Evolutionary conservation across 2,797 vertebrate species (phyloP).

Genomic region (Amniataba percoides): DNA sequence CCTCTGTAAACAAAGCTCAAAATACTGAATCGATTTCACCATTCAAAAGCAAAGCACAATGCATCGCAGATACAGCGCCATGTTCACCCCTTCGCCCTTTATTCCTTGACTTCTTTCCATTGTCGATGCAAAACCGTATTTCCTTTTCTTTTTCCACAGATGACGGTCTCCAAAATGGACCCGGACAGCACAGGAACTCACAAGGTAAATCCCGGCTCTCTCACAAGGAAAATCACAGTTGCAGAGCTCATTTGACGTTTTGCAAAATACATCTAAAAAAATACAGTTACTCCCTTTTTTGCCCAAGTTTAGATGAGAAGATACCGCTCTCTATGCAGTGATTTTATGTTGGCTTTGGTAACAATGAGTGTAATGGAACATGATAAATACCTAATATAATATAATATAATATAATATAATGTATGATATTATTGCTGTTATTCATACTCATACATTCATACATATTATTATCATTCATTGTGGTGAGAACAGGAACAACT

Average conservation of each 20-base stretch:
- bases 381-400: too few relatives aligned
- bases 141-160: slow-evolving; percentile 70
- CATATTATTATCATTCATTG: too few relatives aligned
- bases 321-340: neutral
- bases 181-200: slow-evolving; percentile 85
- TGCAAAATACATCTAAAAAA: neutral
- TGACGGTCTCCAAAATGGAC: slow-evolving; percentile 87
- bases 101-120: slow-evolving; percentile 7
- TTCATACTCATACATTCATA: too few relatives aligned
- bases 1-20: slow-evolving; percentile 15
- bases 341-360: too few relatives aligned
- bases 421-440: too few relatives aligned
- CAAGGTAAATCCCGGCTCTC: slow-evolving; percentile 77
- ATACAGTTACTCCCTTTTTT: neutral
- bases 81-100: neutral
- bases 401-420: too few relatives aligned
- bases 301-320: neutral
- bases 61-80: neutral
- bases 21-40: slow-evolving; percentile 23
- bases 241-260: neutral
- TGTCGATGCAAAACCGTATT: slow-evolving; percentile 23
- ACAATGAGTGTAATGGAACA: too few relatives aligned
- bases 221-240: neutral
- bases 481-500: too few relatives aligned
- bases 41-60: neutral